Percentiles rank a stretch among this genome's conserved stretches.
phyloP scores from a whole-genome alignment of 1,140 invertebrate species.

The Hesperophylax magnus region DNA sequence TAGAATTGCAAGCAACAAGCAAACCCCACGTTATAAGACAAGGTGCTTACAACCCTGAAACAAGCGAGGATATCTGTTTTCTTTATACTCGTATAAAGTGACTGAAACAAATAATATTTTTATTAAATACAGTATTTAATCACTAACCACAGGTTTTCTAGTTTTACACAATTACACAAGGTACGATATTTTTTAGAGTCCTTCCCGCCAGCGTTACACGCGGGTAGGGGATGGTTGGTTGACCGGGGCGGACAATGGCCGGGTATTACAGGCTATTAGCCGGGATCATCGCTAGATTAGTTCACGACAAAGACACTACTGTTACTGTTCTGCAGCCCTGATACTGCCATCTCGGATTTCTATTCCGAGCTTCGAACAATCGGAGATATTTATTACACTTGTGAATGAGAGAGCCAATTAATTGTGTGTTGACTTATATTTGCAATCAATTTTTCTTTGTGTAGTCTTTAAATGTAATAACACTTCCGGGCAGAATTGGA shows the following conservation, averaged over 20 bases:
- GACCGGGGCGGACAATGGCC: constrained; percentile 22
- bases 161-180: neutral
- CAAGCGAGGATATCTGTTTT: too few species aligned
- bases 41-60: too few species aligned
- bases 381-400: constrained; percentile 27
- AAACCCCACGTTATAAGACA: too few species aligned
- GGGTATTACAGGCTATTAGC: constrained; percentile 47
- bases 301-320: constrained; percentile 39
- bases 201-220: neutral
- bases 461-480: too few species aligned
- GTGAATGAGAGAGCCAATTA: constrained; percentile 26
- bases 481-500: too few species aligned
- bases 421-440: neutral
- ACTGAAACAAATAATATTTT: too few species aligned
- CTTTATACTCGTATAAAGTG: too few species aligned
- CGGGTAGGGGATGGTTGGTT: neutral
- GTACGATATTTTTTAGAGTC: neutral
- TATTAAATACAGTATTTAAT: too few species aligned
- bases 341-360: constrained; percentile 14
- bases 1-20: too few species aligned
- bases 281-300: constrained; percentile 41
- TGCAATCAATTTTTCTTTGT: neutral
- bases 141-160: too few species aligned
- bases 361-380: constrained; percentile 15
- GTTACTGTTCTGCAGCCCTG: neutral